Evolutionary conservation across 92 coral and sea anemone species (phyloP), one percentile per base, ranked within the genome.

Genomic region (Diadumene lineata): DNA sequence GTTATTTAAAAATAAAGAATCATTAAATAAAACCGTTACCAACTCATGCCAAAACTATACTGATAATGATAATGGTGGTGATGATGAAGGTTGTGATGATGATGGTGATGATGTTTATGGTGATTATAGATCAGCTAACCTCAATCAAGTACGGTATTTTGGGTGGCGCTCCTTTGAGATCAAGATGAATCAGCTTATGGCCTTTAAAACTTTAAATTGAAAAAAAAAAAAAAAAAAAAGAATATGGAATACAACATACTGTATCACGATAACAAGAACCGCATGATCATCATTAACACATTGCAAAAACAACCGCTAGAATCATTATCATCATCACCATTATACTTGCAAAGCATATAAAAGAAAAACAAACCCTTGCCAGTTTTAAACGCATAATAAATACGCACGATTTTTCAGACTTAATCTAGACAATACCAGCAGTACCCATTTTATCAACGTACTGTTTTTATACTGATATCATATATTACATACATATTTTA

Each of bases 151-250:
- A 92, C 0, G 89, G 74, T 79, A 92, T 81, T 71, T 92, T 94
- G 7, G 97, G 98, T 28, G 98, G 97, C 11, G 98, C 98, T 55
- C 98, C 98, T 46, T 93, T 93, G 13, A 94, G 89, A 72, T 94
- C 98, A 19, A 94, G 77, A 67, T 94, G 98, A 44, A 92, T 89
- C 55, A 94, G 79, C 62, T 89, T 94, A 78, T 89, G 90, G 10
- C 94, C 94, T 19, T 61, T 74, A 75, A 94, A 94, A 56, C 97
- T 91, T 56, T 53, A 16, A 53, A 53, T 6, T 15, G 19, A 2
- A 53, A 53, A 4, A 53, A n/a, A n/a, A n/a, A 23, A 21, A 21
- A 3, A 13, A 9, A 4, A 53, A 6, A 3, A 4, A 53, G 19
- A 4, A 53, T 53, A 53, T 9, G 19, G 21, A 16, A 13, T 6